Base-by-base conservation (phyloP, 2,888 invertebrate species). In the Allacma fusca region DNA sequence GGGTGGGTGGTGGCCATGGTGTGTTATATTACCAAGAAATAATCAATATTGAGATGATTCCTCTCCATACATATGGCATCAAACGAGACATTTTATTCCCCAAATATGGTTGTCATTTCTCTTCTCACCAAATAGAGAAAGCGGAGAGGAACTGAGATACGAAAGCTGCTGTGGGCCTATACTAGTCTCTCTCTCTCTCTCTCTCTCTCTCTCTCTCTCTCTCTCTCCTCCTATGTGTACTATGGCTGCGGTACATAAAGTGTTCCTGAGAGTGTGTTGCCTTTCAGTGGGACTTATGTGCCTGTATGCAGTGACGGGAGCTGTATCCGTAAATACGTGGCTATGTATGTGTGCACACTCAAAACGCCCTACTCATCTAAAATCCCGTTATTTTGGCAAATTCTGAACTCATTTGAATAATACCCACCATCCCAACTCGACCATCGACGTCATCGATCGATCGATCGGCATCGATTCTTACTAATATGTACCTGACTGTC, bases 41-140 rank as follows among this genome's bases (percentile, higher is more conserved):
- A 83, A 83, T 84, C 83, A 82, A 84, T 84, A 83, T 81, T 80
- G 82, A 84, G 82, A 83, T 83, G 82, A 83, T 80, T 83, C 80
- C 72, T 78, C 76, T n/a, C 62, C 29, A 69, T 78, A 70, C 75
- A 70, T 78, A 76, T 71, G 76, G 69, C 76, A 76, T 76, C 76
- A 70, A 76, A 76, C 76, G 80, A 80, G 79, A 80, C 81, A 78
- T 80, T 81, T 81, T 80, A 80, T 80, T 81, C 57, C 76, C 78
- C 77, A 78, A 79, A 81, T 81, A 79, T 79, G 80, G 78, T 78
- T 81, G 81, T 81, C 81, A 80, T 81, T 81, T 81, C 79, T 78
- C 79, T 76, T 70, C 64, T 70, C 70, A 64, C 44, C 64, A 40
- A 69, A 59, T 68, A 69, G 34, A 24, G 64, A 29, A n/a, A 62